Conservation (phyloP, 2,888 invertebrate species). For the Ectemnius lituratus region DNA sequence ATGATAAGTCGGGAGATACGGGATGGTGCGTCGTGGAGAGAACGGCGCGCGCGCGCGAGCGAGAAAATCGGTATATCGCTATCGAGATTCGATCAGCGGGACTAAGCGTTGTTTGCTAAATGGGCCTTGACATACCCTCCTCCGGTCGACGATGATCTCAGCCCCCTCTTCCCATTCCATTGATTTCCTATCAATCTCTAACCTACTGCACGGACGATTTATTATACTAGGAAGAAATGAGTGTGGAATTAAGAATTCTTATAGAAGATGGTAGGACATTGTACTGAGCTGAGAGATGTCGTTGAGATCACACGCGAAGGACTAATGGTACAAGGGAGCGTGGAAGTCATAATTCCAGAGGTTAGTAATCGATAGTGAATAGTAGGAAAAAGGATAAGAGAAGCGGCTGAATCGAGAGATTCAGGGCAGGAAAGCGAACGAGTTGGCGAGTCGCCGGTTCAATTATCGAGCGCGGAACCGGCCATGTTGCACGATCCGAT, state of each 20-base stretch:
- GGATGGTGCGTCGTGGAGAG: constrained; percentile 10
- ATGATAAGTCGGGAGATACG: constrained; percentile 70
- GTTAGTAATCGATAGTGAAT: constrained; percentile 39
- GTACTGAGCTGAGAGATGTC: background rate
- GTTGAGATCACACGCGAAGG: background rate
- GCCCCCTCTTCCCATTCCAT: background rate
- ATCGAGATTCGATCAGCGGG: constrained; percentile 66
- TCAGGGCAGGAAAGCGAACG: constrained; percentile 24
- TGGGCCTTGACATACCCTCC: constrained; percentile 31
- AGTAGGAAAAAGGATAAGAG: constrained; percentile 21
- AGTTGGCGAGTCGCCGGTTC: constrained; percentile 52
- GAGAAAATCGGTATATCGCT: constrained; percentile 55
- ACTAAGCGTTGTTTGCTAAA: constrained; percentile 65
- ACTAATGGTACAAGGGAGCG: background rate
- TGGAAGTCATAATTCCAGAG: constrained; percentile 8
- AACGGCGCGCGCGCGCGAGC: constrained; percentile 62
- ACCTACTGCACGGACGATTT: background rate
- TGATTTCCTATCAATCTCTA: too few relatives aligned
- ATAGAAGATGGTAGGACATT: background rate
- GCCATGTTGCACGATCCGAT: constrained; percentile 75
- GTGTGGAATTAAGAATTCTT: background rate
- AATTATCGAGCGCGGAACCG: constrained; percentile 73
- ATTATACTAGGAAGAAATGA: background rate
- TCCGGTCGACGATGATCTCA: constrained; percentile 23
- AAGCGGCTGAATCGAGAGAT: constrained; percentile 44